Evolutionary conservation across 1,140 invertebrate species (phyloP).

Genomic region (Aphelenchoides besseyi): DNA sequence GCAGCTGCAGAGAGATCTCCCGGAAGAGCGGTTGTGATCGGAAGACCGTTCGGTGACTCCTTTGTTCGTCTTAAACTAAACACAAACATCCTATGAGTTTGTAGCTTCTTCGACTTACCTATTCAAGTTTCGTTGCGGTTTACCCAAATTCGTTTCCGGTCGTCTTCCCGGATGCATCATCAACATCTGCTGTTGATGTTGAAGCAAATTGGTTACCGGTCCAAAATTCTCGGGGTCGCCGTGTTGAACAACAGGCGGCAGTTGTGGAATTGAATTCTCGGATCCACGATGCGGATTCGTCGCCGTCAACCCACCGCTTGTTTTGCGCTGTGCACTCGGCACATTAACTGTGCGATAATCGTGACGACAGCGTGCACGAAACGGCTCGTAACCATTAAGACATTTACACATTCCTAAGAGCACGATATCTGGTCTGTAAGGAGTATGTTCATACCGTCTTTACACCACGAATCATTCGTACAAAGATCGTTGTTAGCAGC

Average conservation of each 20-base stretch:
- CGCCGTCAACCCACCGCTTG: background rate
- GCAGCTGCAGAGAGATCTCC: no score
- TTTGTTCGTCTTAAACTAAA: no score
- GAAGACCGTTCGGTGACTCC: background rate
- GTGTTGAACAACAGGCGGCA: background rate
- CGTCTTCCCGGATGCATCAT: background rate
- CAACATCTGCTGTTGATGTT: background rate
- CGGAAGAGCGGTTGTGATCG: constrained; percentile 26
- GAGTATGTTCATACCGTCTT: constrained; percentile 31
- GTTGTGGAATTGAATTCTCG: background rate
- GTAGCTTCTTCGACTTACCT: background rate
- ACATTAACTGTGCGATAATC: background rate
- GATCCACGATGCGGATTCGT: background rate
- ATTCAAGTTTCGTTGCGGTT: no score
- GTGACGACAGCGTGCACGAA: constrained; percentile 1
- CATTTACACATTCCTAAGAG: background rate
- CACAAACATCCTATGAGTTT: background rate
- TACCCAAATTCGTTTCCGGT: no score
- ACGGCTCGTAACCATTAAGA: constrained; percentile 8
- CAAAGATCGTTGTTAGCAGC: constrained; percentile 28
- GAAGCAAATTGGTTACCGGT: background rate
- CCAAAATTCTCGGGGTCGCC: background rate
- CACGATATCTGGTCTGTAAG: constrained; percentile 2
- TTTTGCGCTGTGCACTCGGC: background rate
- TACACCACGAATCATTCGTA: constrained; percentile 33